Base-by-base conservation (phyloP, 2,113 vertebrate species). In the Macaca mulatta region DNA sequence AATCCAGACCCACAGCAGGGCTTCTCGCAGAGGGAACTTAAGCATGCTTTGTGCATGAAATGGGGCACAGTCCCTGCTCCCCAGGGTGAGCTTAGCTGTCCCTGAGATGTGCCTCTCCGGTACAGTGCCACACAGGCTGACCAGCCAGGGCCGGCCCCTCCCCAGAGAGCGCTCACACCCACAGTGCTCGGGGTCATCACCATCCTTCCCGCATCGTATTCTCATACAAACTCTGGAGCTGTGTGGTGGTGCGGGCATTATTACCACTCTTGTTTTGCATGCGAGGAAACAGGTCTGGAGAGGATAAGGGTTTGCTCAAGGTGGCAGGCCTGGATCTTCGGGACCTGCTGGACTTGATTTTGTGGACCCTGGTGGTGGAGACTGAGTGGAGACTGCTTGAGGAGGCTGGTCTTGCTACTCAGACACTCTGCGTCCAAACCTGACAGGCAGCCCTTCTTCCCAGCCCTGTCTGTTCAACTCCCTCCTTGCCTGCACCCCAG, bases 211-310 rank as follows among this genome's bases (percentile, higher is more conserved):
- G 14, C n/a, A 3, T 25, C 3, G 14, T 1, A 2, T 32, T 43
- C 61, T 72, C 80, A 13, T 16, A 16, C 3, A 5, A 22, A 2
- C 25, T 22, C 70, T 3, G 32, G 40, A 35, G 7, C 18, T 5
- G 6, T 0, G 2, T 0, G 6, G 4, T 4, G 10, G 32, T 0
- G 16, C 1, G 0, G 6, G 6, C 20, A 20, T 69, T 12, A 6
- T 4, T 1, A 35, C 32, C 14, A 1, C 1, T 57, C n/a, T n/a
- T 18, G 1, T 43, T 78, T 25, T 20, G 16, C 69, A 48, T 48
- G 6, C 2, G 13, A 78, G 23, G 59, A 69, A 3, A 27, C 14
- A 7, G 59, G 30, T n/a, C n/a, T 95, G 90, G 30, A 85, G 74
- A 78, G 82, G 40, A 52, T 25, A 35, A 27, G 13, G 52, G 23